Conservation (phyloP, 2,888 invertebrate genomes). For the Trissolcus brochymenae region DNA sequence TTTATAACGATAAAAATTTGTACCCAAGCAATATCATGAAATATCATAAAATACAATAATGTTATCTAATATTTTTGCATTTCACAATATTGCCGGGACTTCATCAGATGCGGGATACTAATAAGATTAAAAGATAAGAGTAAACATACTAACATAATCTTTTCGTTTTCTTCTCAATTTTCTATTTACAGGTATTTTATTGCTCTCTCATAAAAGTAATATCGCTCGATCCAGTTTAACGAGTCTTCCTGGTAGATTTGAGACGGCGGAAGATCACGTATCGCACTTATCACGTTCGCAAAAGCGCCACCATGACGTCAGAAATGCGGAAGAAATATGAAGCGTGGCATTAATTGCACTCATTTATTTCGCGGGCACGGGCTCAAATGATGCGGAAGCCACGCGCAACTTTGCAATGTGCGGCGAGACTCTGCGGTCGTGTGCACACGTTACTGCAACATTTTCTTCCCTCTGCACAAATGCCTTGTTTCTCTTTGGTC, state of each 20-base stretch:
- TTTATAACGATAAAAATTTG: too few relatives aligned
- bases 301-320: background rate
- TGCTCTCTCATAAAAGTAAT: background rate
- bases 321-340: slow-evolving; percentile 3
- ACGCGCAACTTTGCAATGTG: slow-evolving; percentile 11
- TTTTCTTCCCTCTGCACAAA: slow-evolving; percentile 15
- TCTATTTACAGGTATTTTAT: background rate
- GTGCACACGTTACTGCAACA: slow-evolving; percentile 23
- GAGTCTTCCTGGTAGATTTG: background rate
- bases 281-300: slow-evolving; percentile 12
- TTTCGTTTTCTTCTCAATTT: background rate
- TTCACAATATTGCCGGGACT: too few relatives aligned
- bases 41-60: too few relatives aligned
- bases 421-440: slow-evolving; percentile 13
- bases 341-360: slow-evolving; percentile 16
- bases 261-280: background rate
- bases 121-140: too few relatives aligned
- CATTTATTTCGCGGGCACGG: slow-evolving; percentile 13
- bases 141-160: too few relatives aligned
- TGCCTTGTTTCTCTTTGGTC: slow-evolving; percentile 51
- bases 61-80: too few relatives aligned
- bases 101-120: too few relatives aligned
- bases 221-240: background rate
- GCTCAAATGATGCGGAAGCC: slow-evolving; percentile 18
- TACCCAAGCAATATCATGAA: too few relatives aligned